Percentiles rank a stretch among this genome's conserved stretches.
Evolutionary conservation across 2,888 invertebrate species (phyloP).

Genomic region (Eristalis intricaria): DNA sequence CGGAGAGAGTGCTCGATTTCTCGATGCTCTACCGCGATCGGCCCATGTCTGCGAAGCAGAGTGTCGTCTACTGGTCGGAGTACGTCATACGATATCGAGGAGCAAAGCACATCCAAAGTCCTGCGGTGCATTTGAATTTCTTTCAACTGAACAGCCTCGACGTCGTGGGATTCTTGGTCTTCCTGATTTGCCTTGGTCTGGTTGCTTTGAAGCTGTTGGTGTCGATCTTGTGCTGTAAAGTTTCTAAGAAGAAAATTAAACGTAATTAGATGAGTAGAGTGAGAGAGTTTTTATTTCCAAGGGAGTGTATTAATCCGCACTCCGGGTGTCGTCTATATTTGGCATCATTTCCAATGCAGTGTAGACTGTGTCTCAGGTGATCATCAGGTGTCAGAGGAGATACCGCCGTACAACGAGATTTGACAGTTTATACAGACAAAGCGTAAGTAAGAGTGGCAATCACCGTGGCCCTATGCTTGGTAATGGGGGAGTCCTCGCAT

Average conservation of each 20-base stretch:
- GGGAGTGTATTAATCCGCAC: no score
- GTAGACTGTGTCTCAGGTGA: no score
- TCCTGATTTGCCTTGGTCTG: slow-evolving; percentile 4
- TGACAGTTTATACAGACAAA: no score
- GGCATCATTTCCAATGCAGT: no score
- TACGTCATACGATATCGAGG: slow-evolving; percentile 83
- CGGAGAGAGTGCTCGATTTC: slow-evolving; percentile 77
- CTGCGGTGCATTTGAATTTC: slow-evolving; percentile 81
- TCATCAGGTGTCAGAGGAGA: no score
- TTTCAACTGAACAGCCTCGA: slow-evolving; percentile 81
- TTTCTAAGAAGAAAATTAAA: background rate
- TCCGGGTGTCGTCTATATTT: no score
- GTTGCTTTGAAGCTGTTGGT: background rate
- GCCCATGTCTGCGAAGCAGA: slow-evolving; percentile 81
- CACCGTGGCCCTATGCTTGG: no score
- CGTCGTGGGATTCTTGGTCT: slow-evolving; percentile 74
- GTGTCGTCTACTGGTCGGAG: slow-evolving; percentile 83
- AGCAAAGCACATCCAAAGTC: slow-evolving; percentile 81
- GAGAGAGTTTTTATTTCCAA: background rate
- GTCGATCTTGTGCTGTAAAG: background rate
- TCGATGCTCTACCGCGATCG: slow-evolving; percentile 82
- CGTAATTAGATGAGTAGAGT: background rate
- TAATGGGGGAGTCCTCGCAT: no score
- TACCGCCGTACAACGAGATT: no score
- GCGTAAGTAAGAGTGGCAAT: no score